These are phyloP conservation scores for Drosophila anomelani DNA, from an alignment of 2,888 invertebrate genomes.

Conservation along the genomic window DNA sequence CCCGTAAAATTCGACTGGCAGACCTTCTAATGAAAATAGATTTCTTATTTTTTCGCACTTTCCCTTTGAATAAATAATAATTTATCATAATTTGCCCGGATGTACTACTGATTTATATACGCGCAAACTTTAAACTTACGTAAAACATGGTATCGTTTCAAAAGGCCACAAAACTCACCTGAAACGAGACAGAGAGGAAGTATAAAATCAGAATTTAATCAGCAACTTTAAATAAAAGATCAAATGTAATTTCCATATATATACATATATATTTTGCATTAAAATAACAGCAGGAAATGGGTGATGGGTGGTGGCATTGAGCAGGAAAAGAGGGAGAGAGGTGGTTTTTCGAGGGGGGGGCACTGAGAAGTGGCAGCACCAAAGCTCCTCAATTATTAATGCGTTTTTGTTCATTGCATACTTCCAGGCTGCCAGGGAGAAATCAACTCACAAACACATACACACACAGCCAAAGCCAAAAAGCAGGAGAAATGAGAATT, in stretches of 20 bases:
- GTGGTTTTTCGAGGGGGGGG: neutral
- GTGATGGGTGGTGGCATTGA: conserved; percentile 7
- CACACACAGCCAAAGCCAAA: conserved; percentile 33
- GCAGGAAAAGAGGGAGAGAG: neutral
- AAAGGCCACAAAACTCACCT: conserved; percentile 57
- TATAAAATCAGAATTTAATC: conserved; percentile 40
- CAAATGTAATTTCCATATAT: conserved; percentile 46
- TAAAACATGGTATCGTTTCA: conserved; percentile 6
- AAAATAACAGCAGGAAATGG: conserved; percentile 46
- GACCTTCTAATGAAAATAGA: conserved; percentile 70
- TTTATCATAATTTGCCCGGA: conserved; percentile 69
- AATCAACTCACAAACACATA: conserved; percentile 58
- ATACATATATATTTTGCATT: conserved; percentile 29
- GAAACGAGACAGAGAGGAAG: conserved; percentile 37
- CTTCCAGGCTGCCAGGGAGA: conserved; percentile 72
- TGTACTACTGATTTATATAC: conserved; percentile 63
- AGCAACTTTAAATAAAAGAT: conserved; percentile 40
- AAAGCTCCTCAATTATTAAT: conserved; percentile 73
- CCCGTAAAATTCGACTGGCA: conserved; percentile 37
- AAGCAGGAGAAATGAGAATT: conserved; percentile 8
- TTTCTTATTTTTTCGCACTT: conserved; percentile 54
- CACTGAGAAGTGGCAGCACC: conserved; percentile 41
- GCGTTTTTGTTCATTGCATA: conserved; percentile 75
- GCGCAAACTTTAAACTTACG: conserved; percentile 8
- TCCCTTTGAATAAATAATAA: conserved; percentile 44